Base-by-base conservation (phyloP, 30 jellyfish, hydroid and myxozoan species). In the Calvadosia cruxmelitensis region DNA sequence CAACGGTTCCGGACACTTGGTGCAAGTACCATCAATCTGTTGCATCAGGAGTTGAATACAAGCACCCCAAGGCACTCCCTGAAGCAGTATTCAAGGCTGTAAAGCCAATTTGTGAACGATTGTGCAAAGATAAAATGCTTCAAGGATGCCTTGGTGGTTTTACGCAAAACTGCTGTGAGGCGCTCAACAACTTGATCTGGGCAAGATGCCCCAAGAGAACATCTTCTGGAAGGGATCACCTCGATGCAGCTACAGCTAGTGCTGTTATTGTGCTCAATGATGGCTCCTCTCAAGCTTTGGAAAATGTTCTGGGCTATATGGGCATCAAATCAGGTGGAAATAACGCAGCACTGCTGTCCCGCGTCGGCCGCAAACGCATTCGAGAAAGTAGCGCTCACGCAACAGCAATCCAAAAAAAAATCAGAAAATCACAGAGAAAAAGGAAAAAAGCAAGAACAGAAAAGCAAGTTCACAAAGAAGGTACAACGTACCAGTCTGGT, bases 101-200 rank as follows among this genome's bases (percentile, higher is more conserved):
- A 66, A 52, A 28, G 75, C 75, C 82, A 7, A 28, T 30, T 29
- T 72, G 57, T 52, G 65, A 31, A 52, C 52, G 82, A 23, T 49
- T 72, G 33, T 48, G 61, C 1, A 2, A 57, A 16, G 66, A 72
- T 52, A 65, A 53, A 10, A 3, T 72, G 25, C 3, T 72, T 34
- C 26, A 52, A 25, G 82, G 82, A 24, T 72, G 82, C 66, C 76
- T 72, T 52, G 82, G 82, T 1, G 82, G 82, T 25, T 72, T 23
- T 73, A 72, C 73, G 28, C 82, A 72, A 34, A 72, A 72, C 29
- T 33, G 51, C 65, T 52, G 75, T 57, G 82, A 72, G 65, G 31
- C 82, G 34, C 51, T 72, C 26, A 72, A 72, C 31, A 65, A 52
- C 34, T 73, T 72, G 13, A 72, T 72, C 3, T 72, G 82, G 82